phyloP scores from a whole-genome alignment of 2,113 vertebrate species.

The Kobus ellipsiprymnus region DNA sequence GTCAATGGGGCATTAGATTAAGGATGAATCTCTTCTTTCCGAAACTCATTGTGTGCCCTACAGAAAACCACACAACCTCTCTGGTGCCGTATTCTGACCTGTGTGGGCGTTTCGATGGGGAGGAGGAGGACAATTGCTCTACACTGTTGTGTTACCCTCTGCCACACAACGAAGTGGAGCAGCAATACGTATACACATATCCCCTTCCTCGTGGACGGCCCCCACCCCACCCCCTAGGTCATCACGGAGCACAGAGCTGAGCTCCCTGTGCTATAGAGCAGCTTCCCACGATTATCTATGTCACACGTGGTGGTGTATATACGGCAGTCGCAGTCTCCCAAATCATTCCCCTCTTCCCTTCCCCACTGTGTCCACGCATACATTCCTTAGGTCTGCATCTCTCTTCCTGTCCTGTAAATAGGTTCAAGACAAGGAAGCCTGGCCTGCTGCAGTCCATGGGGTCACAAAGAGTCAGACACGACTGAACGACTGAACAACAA shows the following conservation, averaged over 20 bases:
- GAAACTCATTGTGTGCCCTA: not conserved
- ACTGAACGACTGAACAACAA: not conserved
- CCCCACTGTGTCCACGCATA: rapidly evolving
- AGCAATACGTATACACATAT: not conserved
- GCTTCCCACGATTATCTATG: not conserved
- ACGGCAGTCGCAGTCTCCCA: not conserved
- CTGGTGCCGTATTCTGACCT: not conserved
- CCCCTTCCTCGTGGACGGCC: not conserved
- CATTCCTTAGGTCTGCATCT: not conserved
- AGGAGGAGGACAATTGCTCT: not conserved
- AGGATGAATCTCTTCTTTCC: not conserved
- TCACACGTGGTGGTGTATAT: not conserved
- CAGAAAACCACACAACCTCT: not conserved
- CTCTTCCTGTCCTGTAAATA: not conserved
- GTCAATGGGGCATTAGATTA: not conserved
- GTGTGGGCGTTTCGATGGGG: not conserved
- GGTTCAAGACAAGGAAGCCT: not conserved
- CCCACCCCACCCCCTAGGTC: not conserved
- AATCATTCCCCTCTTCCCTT: not conserved
- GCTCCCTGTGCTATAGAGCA: not conserved
- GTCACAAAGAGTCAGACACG: not conserved
- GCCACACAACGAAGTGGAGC: rapidly evolving
- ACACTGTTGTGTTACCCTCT: not conserved
- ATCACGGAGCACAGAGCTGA: not conserved
- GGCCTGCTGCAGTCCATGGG: not conserved